Evolutionary conservation across 2,113 vertebrate genomes (phyloP), one percentile per base, ranked within the genome.

Genomic region (Seriola aureovittata): DNA sequence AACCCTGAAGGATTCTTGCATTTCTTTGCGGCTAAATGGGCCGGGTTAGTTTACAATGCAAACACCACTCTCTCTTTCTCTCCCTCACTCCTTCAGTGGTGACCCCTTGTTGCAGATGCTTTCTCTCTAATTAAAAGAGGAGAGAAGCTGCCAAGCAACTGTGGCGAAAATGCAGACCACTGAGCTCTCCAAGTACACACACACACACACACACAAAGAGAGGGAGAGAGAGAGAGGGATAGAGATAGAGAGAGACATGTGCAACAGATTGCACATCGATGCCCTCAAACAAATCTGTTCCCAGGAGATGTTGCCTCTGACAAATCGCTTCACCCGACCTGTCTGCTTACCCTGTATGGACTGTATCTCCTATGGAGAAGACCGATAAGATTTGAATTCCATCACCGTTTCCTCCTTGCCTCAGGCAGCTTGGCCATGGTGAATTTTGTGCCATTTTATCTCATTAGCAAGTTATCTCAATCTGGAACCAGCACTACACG

Each of bases 41-140:
- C 25, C 38, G 36, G 10, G 29, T 80, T 79, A 40, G 70, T 85
- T 91, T 82, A 81, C 78, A 86, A 77, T 86, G 62, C 65, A 73
- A 89, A 83, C 44, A 42, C 50, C 14, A 2, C 72, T 42, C 54
- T 77, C 59, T 32, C 60, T 68, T 46, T 69, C 36, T 71, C 71
- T 65, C 82, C 32, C 71, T 60, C 65, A 50, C 77, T 78, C 74
- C 40, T 68, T 84, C 75, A 58, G 46, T 87, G 76, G 42, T 79
- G 72, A 91, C 84, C 88, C 85, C 85, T 87, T 76, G 81, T 85
- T 88, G 90, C 84, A 72, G 85, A 92, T 86, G 88, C 90, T 93
- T 92, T 93, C 91, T 87, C 88, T 90, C 83, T 93, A 90, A 94
- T 94, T 93, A 94, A 95, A 90, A 76, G 29, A 79, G 84, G 78